Evolutionary conservation across 30 jellyfish, hydroid and myxozoan genomes (phyloP).

Genomic region (Nemopilema nomurai): DNA sequence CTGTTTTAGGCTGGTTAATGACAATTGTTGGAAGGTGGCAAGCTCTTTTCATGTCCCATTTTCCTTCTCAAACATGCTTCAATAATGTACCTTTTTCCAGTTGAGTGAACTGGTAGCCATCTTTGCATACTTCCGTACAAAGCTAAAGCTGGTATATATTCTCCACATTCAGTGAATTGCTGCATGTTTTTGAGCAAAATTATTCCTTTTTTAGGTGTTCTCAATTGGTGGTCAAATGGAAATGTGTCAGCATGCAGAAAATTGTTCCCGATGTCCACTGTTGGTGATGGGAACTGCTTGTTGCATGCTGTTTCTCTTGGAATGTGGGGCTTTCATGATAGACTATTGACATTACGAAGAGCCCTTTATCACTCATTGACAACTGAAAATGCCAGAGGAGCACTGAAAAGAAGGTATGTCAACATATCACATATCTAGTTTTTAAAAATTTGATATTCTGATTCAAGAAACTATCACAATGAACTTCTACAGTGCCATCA

Average conservation of each 20-base stretch:
- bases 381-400: conserved; percentile 48
- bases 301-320: conserved; percentile 95
- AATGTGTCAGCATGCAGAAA: conserved; percentile 76
- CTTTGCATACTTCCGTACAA: too few species aligned
- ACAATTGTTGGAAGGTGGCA: not conserved
- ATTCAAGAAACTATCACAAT: too few species aligned
- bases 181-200: not conserved
- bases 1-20: not conserved
- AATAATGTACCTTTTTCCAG: not conserved
- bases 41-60: not conserved
- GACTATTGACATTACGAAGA: conserved; percentile 76
- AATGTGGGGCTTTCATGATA: conserved; percentile 97
- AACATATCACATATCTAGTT: too few species aligned
- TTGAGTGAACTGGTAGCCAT: too few species aligned
- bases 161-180: not conserved
- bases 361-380: conserved; percentile 67
- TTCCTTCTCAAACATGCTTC: not conserved
- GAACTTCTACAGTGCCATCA: too few species aligned
- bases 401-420: conserved; percentile 68
- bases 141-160: not conserved
- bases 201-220: conserved; percentile 44
- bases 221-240: conserved; percentile 94
- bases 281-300: conserved; percentile 96
- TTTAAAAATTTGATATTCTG: too few species aligned
- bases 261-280: conserved; percentile 87